A percentile compares a stretch with the other conserved stretches of the same genome.
phyloP scores from a whole-genome alignment of 2,113 vertebrate species.

The Chascanopsetta lugubris region DNA sequence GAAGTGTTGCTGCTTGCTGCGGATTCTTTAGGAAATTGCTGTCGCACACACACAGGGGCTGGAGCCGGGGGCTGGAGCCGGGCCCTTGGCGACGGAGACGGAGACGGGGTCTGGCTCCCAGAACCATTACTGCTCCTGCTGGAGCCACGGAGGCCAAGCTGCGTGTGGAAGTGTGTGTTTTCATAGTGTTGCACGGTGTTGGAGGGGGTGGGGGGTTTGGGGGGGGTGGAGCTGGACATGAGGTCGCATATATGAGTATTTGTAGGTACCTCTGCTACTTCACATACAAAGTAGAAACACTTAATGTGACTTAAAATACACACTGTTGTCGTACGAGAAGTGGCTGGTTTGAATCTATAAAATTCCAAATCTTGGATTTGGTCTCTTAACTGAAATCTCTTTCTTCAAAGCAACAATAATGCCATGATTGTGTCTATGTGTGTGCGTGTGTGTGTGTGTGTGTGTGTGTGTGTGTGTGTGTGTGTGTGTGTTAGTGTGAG shows the following conservation, averaged over 20 bases:
- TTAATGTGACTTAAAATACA: not conserved
- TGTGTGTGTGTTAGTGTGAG: not conserved
- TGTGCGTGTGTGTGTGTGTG: not conserved
- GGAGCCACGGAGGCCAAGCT: conserved; percentile 53
- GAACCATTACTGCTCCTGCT: conserved; percentile 51
- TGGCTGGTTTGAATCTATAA: not conserved
- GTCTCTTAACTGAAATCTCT: conserved; percentile 1
- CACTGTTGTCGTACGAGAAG: not conserved
- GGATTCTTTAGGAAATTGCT: conserved; percentile 91
- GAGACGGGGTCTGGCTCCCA: conserved; percentile 65
- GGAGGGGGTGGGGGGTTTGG: conserved; percentile 5
- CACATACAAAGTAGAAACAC: not conserved
- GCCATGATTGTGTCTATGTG: not conserved
- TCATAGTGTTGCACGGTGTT: conserved; percentile 32
- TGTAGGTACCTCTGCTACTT: not conserved
- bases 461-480: not conserved
- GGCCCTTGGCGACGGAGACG: conserved; percentile 74
- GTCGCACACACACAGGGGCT: conserved; percentile 80
- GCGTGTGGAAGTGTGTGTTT: conserved; percentile 47
- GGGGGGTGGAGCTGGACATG: conserved; percentile 10
- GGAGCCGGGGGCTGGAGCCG: conserved; percentile 84
- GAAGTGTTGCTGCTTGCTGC: conserved; percentile 82
- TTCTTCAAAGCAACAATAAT: not conserved
- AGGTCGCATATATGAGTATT: not conserved
- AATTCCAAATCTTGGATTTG: no score